Conservation (phyloP, 2,797 vertebrate species). For the Pampus argenteus region DNA sequence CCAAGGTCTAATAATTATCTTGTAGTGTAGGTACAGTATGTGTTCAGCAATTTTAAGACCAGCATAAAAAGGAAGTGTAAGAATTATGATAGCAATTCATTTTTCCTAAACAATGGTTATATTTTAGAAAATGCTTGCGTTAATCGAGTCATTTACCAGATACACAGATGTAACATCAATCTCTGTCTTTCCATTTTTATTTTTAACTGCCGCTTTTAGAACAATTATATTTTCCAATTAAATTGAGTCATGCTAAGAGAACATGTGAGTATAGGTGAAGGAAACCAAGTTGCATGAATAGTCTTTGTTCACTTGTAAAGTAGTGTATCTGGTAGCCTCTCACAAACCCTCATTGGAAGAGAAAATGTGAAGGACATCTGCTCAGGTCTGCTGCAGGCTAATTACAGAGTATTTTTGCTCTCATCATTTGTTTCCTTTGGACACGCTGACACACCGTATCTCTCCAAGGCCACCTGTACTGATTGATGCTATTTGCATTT, state of each 20-base stretch:
- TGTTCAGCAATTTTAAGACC: slow-evolving; percentile 8
- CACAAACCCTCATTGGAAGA: slow-evolving; percentile 32
- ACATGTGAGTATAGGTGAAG: slow-evolving; percentile 24
- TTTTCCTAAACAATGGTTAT: neutral
- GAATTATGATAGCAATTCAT: neutral
- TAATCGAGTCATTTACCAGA: neutral
- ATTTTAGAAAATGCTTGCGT: neutral
- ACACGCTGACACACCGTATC: slow-evolving; percentile 42
- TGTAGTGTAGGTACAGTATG: slow-evolving; percentile 10
- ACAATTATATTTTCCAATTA: no score
- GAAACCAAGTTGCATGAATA: slow-evolving; percentile 3
- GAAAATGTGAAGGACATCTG: slow-evolving; percentile 36
- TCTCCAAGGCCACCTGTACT: slow-evolving; percentile 53
- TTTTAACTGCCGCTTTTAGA: no score
- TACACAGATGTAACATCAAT: neutral
- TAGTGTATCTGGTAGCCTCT: slow-evolving; percentile 10
- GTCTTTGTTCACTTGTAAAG: slow-evolving; percentile 17
- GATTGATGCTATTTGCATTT: slow-evolving; percentile 52
- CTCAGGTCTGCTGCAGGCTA: slow-evolving; percentile 30
- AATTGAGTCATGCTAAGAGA: slow-evolving; percentile 23
- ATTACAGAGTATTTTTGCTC: slow-evolving; percentile 36
- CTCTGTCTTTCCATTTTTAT: neutral
- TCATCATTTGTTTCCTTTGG: slow-evolving; percentile 53
- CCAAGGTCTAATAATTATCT: slow-evolving; percentile 35
- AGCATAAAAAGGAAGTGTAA: neutral